These are phyloP conservation scores for Mionectes olivaceus DNA, from an alignment of 2,797 vertebrate species.

Conservation along the genomic window DNA sequence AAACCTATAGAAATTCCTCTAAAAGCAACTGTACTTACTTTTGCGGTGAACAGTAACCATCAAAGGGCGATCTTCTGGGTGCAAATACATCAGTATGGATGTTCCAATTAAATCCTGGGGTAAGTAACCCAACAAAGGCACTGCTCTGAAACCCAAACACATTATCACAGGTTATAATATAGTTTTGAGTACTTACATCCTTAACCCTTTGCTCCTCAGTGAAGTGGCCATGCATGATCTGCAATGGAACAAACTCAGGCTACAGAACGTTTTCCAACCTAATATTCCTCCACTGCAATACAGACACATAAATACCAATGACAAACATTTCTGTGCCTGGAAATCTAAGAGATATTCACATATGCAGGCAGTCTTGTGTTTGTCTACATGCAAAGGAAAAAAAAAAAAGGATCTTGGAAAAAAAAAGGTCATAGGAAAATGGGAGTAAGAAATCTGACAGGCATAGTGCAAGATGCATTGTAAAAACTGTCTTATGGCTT, in stretches of 20 bases:
- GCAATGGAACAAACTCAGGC: not conserved
- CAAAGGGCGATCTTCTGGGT: constrained; percentile 77
- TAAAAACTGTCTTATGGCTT: not conserved
- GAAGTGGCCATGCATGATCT: not conserved
- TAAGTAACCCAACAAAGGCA: constrained; percentile 80
- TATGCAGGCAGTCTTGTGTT: not conserved
- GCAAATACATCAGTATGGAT: constrained; percentile 74
- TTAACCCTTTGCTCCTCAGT: not conserved
- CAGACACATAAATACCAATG: not conserved
- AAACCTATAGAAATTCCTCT: not conserved
- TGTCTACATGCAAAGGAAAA: not conserved
- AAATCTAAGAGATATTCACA: not conserved
- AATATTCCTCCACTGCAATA: not conserved
- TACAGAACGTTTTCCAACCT: not conserved
- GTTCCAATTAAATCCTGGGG: constrained; percentile 80
- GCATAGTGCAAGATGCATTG: not conserved
- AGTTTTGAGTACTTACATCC: not conserved
- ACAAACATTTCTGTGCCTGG: not conserved
- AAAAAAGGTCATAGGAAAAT: not conserved
- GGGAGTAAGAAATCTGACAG: not conserved
- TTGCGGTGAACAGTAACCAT: constrained; percentile 78
- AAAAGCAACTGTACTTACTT: constrained; percentile 51
- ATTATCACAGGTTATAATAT: not conserved
- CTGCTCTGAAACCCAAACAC: constrained; percentile 70
- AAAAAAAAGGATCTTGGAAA: not conserved